Percentiles rank a stretch among this genome's conserved stretches.
These are phyloP conservation scores for Cephonodes hylas DNA, from an alignment of 2,888 invertebrate genomes.

Conservation along the genomic window DNA sequence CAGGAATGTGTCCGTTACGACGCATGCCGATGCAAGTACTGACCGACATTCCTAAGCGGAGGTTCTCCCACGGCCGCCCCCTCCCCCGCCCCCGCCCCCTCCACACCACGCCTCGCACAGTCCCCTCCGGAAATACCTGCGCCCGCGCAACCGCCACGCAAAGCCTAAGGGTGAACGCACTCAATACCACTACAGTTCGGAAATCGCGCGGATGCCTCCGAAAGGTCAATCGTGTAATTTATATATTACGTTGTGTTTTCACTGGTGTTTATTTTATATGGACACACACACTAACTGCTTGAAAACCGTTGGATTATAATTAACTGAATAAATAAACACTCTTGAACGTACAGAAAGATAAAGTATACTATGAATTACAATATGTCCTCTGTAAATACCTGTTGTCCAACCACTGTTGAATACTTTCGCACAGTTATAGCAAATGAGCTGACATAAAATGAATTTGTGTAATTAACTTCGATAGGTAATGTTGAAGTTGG, in stretches of 20 bases:
- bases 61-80: constrained; percentile 50
- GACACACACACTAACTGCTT: too few relatives aligned
- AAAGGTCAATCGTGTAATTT: constrained; percentile 13
- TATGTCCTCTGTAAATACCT: too few relatives aligned
- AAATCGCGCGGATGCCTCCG: constrained; percentile 35
- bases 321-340: too few relatives aligned
- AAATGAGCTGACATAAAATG: too few relatives aligned
- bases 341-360: too few relatives aligned
- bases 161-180: constrained; percentile 42
- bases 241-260: constrained; percentile 5
- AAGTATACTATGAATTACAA: too few relatives aligned
- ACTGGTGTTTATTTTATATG: neutral
- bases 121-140: constrained; percentile 61
- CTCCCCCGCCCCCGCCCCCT: constrained; percentile 22
- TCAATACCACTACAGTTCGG: constrained; percentile 27
- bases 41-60: constrained; percentile 53
- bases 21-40: constrained; percentile 44
- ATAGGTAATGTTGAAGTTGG: too few relatives aligned
- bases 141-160: constrained; percentile 62
- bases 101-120: constrained; percentile 9
- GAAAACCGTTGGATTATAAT: too few relatives aligned
- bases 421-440: too few relatives aligned
- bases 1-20: constrained; percentile 38
- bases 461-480: too few relatives aligned
- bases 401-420: too few relatives aligned